Percentiles rank a stretch among this genome's conserved stretches.
Evolutionary conservation across 2,797 vertebrate genomes (phyloP).

Genomic region (Mareca penelope): DNA sequence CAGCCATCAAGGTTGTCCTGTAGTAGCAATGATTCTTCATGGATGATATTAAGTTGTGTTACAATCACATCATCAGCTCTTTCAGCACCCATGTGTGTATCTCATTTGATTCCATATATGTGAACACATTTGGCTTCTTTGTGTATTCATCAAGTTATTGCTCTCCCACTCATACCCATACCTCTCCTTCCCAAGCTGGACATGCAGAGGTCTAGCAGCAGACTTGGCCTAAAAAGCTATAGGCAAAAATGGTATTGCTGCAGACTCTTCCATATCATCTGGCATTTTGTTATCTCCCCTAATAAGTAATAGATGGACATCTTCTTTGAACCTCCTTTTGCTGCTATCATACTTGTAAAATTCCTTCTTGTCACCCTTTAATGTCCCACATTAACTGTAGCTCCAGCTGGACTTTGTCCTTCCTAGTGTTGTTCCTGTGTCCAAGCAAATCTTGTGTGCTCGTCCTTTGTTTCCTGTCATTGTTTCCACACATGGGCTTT

Average conservation of each 20-base stretch:
- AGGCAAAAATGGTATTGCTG: not conserved
- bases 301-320: not conserved
- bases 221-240: not conserved
- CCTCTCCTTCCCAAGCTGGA: not conserved
- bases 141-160: not conserved
- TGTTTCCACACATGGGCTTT: not conserved
- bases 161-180: not conserved
- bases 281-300: not conserved
- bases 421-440: conserved; percentile 22
- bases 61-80: not conserved
- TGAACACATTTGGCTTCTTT: not conserved
- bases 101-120: not conserved
- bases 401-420: conserved; percentile 1
- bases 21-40: not conserved
- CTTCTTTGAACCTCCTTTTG: not conserved
- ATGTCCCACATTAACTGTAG: conserved; percentile 1
- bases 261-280: not conserved
- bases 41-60: not conserved
- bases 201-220: not conserved
- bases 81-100: not conserved
- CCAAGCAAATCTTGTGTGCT: not conserved
- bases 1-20: not conserved
- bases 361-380: not conserved
- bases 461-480: conserved; percentile 8
- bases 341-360: not conserved